Conservation (phyloP, 2,888 invertebrate species). For the Agrochola macilenta region DNA sequence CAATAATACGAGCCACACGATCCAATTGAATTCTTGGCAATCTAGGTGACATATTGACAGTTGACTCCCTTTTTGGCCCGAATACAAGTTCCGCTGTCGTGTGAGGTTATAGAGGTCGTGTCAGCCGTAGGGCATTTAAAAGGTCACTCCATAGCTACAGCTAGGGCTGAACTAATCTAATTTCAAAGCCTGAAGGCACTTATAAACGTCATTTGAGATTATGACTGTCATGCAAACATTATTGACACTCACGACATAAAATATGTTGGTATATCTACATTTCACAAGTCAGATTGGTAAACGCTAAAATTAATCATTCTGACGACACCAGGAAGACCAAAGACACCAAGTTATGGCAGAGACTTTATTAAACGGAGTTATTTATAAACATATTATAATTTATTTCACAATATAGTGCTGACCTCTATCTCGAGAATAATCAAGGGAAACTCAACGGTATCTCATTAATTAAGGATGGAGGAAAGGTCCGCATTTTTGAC, state of each 20-base stretch:
- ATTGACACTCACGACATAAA: background rate
- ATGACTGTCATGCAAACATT: slow-evolving; percentile 10
- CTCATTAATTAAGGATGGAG: slow-evolving; percentile 47
- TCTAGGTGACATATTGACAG: slow-evolving; percentile 54
- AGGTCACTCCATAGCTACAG: slow-evolving; percentile 38
- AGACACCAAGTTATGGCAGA: slow-evolving; percentile 1
- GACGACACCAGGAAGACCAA: slow-evolving; percentile 8
- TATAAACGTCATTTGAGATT: slow-evolving; percentile 24
- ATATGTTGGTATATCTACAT: background rate
- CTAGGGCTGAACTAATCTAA: slow-evolving; percentile 19
- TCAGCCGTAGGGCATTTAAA: slow-evolving; percentile 53
- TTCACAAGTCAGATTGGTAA: slow-evolving; percentile 1
- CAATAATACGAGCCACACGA: background rate
- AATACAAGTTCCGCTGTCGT: slow-evolving; percentile 48
- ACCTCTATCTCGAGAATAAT: slow-evolving; percentile 32
- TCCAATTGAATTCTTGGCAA: slow-evolving; percentile 55
- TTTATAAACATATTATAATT: slow-evolving; percentile 7
- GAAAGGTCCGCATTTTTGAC: slow-evolving; percentile 29
- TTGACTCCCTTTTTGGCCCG: slow-evolving; percentile 50
- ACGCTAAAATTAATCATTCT: background rate
- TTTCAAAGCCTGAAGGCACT: slow-evolving; percentile 31
- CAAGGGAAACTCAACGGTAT: slow-evolving; percentile 42
- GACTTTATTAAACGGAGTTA: slow-evolving; percentile 7
- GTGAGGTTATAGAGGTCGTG: slow-evolving; percentile 47
- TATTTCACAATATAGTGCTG: slow-evolving; percentile 6